phyloP scores from a whole-genome alignment of 2,888 invertebrate genomes.

The Chrysomela aeneicollis region DNA sequence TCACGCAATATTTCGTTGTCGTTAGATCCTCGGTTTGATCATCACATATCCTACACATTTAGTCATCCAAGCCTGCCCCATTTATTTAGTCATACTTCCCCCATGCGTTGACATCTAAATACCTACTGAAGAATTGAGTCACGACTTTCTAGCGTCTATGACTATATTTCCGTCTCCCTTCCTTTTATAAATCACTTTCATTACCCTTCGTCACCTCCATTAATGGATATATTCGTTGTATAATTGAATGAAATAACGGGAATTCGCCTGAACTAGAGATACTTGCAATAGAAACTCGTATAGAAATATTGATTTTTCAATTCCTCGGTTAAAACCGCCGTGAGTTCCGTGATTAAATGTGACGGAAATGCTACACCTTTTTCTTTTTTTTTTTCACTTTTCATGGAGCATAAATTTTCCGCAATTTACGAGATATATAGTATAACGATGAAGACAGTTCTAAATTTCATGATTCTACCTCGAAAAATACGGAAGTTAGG shows the following conservation, averaged over 20 bases:
- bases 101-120: slow-evolving; percentile 1
- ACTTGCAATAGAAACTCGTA: too few species aligned
- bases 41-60: not conserved
- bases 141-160: not conserved
- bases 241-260: not conserved
- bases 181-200: slow-evolving; percentile 4
- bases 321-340: too few species aligned
- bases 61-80: not conserved
- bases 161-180: not conserved
- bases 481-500: too few species aligned
- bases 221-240: not conserved
- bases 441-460: too few species aligned
- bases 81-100: not conserved
- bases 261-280: not conserved
- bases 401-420: too few species aligned
- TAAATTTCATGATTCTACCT: too few species aligned
- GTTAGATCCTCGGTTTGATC: not conserved
- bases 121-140: slow-evolving; percentile 1
- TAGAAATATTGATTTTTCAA: too few species aligned
- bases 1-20: not conserved
- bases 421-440: too few species aligned
- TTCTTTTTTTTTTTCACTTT: too few species aligned
- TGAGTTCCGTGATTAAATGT: too few species aligned
- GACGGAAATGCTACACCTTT: too few species aligned
- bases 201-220: slow-evolving; percentile 9